Evolutionary conservation across 2,888 invertebrate species (phyloP), one percentile per base, ranked within the genome.

Genomic region (Patella pellucida): DNA sequence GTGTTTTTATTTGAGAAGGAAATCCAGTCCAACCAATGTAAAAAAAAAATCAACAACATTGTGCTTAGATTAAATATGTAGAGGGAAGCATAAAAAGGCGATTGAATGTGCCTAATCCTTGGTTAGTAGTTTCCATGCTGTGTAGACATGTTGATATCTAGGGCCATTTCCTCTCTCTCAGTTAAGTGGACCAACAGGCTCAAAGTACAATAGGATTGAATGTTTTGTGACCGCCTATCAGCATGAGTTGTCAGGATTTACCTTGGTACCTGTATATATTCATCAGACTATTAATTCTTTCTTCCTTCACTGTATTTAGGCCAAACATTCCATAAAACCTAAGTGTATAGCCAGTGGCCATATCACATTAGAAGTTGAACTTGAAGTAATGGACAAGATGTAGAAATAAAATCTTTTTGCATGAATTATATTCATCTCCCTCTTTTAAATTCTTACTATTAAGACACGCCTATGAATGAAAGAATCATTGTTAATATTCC

Each of bases 191-290:
- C 50, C 68, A 68, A 68, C 51, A 51, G 52, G 73, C 52, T 73
- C 68, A 73, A 73, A 73, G 73, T 73, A 68, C 73, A 68, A 73
- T 52, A 68, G 68, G 73, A 73, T 73, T 73, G 73, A 73, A 73
- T 73, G 23, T 62, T 62, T 62, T 23, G 62, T 62, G 23, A 62
- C 62, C 11, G 15, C 19, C 15, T 62, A 62, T 62, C 62, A 62
- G 15, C n/a, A 9, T 11, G 62, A 12, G 62, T 23, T 62, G 62
- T 62, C 62, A 62, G 62, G 14, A 23, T 62, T 62, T 62, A 62
- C 19, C 62, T 23, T 62, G 62, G 62, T 62, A 23, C 62, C 62
- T 62, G 62, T 62, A 62, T 62, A 62, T 14, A 23, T 62, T 23
- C 14, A 41, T 62, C 62, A 62, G 62, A 19, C 11, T 62, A 62